Evolutionary conservation across 2,888 invertebrate genomes (phyloP).

Genomic region (Chirona hameri): DNA sequence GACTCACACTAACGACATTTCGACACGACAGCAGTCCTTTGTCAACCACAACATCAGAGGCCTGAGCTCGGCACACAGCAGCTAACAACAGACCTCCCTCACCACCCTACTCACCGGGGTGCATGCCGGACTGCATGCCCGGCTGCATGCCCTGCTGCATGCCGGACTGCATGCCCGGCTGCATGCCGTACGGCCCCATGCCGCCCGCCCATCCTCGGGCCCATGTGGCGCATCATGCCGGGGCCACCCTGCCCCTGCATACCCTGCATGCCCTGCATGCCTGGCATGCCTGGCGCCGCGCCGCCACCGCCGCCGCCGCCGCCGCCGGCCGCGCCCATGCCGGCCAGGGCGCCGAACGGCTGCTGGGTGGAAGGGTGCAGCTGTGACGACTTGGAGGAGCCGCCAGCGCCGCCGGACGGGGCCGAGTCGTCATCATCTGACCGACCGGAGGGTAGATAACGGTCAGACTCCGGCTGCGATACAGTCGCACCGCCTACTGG

Average conservation of each 20-base stretch:
- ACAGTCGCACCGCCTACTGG: no score
- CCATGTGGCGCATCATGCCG: not conserved
- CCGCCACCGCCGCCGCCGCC: not conserved
- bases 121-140: not conserved
- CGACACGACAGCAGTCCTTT: no score
- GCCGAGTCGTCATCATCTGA: no score
- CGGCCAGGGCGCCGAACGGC: constrained; percentile 5
- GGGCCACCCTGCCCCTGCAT: no score
- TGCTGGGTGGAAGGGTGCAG: not conserved
- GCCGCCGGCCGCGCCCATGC: not conserved
- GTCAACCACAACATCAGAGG: no score
- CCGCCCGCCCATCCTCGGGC: not conserved
- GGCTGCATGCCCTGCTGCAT: not conserved
- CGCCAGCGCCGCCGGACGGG: no score
- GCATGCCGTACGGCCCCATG: not conserved
- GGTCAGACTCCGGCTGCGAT: no score
- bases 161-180: not conserved
- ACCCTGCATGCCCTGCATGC: not conserved
- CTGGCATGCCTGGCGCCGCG: not conserved
- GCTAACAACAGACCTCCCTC: not conserved
- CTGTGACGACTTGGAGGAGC: not conserved
- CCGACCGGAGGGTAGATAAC: no score
- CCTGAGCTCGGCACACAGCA: no score
- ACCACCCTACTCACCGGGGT: not conserved
- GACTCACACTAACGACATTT: no score